Evolutionary conservation across 2,888 invertebrate genomes (phyloP).

Genomic region (Gymnocheta viridis): DNA sequence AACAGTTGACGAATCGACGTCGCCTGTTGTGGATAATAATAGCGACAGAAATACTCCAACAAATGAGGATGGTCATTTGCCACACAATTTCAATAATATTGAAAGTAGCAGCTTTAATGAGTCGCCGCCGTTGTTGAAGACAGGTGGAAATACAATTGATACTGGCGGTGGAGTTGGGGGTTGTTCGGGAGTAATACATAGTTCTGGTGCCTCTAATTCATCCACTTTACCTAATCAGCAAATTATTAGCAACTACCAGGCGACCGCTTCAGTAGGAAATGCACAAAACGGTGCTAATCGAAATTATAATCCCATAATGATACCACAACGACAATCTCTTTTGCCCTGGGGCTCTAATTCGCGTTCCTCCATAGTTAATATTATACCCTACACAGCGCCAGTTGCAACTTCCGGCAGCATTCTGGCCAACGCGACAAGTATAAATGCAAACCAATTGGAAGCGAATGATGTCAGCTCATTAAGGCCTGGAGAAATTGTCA

Average conservation of each 20-base stretch:
- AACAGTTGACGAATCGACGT: constrained; percentile 70
- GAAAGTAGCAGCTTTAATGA: constrained; percentile 71
- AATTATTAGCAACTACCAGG: constrained; percentile 54
- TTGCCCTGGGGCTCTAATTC: constrained; percentile 90
- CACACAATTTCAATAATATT: constrained; percentile 61
- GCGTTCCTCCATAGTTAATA: constrained; percentile 80
- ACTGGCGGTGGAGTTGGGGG: constrained; percentile 44
- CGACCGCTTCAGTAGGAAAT: constrained; percentile 53
- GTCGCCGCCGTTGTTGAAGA: constrained; percentile 56
- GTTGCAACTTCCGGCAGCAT: background rate
- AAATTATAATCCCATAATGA: constrained; percentile 73
- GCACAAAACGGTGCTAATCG: constrained; percentile 65
- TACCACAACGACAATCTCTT: constrained; percentile 84
- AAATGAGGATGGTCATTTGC: constrained; percentile 68
- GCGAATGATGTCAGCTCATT: constrained; percentile 76
- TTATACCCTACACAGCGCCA: constrained; percentile 76
- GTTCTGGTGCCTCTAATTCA: constrained; percentile 8
- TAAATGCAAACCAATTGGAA: constrained; percentile 45
- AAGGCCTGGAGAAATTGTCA: constrained; percentile 97
- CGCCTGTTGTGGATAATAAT: constrained; percentile 46
- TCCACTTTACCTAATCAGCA: constrained; percentile 54
- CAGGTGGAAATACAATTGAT: constrained; percentile 43
- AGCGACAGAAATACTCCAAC: constrained; percentile 48
- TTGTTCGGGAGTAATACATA: background rate
- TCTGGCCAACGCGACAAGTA: background rate